Conservation (phyloP, 2,113 vertebrate species). For the Cyrtonyx montezumae region DNA sequence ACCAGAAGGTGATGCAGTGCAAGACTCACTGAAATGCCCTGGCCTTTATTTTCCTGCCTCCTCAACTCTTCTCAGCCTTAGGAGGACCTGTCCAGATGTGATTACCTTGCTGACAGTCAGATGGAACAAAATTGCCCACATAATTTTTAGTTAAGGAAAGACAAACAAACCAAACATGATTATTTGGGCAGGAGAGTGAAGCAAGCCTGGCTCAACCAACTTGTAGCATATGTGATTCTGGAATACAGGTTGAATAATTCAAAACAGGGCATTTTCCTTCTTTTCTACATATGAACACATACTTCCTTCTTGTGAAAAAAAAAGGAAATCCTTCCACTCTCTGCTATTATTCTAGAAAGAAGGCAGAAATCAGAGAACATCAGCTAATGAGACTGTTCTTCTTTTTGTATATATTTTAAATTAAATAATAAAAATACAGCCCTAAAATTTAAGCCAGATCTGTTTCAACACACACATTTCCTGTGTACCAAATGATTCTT, state of each 20-base stretch:
- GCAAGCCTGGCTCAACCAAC: not conserved
- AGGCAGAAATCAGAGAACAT: conserved; percentile 46
- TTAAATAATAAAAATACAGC: conserved; percentile 10
- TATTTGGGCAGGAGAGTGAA: not conserved
- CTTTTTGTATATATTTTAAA: conserved; percentile 56
- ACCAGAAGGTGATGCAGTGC: not conserved
- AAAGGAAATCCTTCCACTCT: conserved; percentile 27
- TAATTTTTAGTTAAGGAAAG: not conserved
- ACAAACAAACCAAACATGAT: not conserved
- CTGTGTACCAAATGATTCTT: not conserved
- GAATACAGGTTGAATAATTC: conserved; percentile 35
- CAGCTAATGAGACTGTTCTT: conserved; percentile 38
- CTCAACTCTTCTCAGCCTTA: not conserved
- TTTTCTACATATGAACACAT: conserved; percentile 23
- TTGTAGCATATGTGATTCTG: not conserved
- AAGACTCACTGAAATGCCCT: not conserved
- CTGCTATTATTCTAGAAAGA: conserved; percentile 66
- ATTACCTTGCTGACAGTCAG: not conserved
- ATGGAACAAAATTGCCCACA: not conserved
- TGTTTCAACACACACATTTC: conserved; percentile 32
- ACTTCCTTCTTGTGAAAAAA: conserved; percentile 56
- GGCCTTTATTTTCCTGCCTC: not conserved
- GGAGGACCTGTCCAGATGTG: not conserved
- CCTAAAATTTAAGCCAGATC: conserved; percentile 48
- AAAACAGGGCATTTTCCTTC: conserved; percentile 49